Evolutionary conservation across 2,113 vertebrate species (phyloP), one percentile per base, ranked within the genome.

Genomic region (Corydoras sp.): DNA sequence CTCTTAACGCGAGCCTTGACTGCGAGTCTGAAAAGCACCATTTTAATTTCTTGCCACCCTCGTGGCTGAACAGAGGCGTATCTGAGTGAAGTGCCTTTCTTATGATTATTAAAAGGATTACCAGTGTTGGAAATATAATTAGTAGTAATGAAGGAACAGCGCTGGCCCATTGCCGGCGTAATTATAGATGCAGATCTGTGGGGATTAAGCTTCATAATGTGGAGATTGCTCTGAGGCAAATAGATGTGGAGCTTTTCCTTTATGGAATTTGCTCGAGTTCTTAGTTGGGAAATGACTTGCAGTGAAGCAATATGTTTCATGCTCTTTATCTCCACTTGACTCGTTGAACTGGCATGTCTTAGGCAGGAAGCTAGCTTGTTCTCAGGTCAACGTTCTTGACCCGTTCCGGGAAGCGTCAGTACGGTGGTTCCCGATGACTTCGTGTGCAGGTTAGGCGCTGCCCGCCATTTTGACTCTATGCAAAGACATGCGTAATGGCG

Each of bases 71-170:
- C 62, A 53, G 58, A 63, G 24, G 77, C 32, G 77, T 12, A 63
- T 77, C 76, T 68, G 72, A 76, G 62, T 83, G 63, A 72, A 58
- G 73, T 48, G 59, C 76, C 71, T 84, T 86, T 87, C 82, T 85
- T 85, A 85, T 83, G 83, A 79, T 84, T 85, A 84, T 88, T 89
- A 89, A 88, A 76, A 78, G 85, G 85, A 89, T 89, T 89, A 85
- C 86, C 83, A 83, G 77, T 85, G 85, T 79, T 76, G 72, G 79
- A 75, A 79, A 83, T 78, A 76, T 88, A 89, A 89, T 89, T 88
- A 88, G 80, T 80, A 73, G 71, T 83, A 86, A 88, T 82, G 74
- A 76, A 71, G 73, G 72, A 48, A 65, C 30, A 75, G 60, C 61
- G 18, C 56, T 72, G 29, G 43, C 65, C 18, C 35, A 49, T 48